Percentiles rank a stretch among this genome's conserved stretches.
Conservation (phyloP, 2,113 vertebrate genomes). For the Pampusana beccarii region DNA sequence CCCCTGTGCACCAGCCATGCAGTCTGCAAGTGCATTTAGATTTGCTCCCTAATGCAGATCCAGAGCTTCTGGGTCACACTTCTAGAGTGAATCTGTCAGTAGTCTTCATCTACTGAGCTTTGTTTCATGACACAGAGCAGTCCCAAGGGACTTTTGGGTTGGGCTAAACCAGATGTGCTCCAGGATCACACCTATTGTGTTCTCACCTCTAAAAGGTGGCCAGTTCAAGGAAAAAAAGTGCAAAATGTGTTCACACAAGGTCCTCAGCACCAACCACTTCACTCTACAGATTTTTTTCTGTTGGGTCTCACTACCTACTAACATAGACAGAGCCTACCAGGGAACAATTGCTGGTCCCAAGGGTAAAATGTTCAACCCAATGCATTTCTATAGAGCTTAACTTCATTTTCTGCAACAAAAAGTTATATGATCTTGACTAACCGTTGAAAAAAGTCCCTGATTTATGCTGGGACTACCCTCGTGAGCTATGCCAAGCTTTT, state of each 20-base stretch:
- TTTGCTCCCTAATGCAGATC: neutral
- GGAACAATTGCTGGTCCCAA: neutral
- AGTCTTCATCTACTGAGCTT: neutral
- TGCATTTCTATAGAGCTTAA: neutral
- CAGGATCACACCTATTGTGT: neutral
- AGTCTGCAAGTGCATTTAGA: neutral
- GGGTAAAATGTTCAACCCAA: neutral
- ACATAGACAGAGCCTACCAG: neutral
- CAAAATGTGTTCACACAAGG: neutral
- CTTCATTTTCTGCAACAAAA: neutral
- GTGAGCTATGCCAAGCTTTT: neutral
- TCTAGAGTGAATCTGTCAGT: neutral
- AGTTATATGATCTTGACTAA: neutral
- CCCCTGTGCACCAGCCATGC: neutral
- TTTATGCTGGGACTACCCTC: neutral
- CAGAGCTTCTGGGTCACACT: neutral
- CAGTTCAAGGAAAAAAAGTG: neutral
- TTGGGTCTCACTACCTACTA: neutral
- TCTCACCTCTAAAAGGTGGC: neutral
- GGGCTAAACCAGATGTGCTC: neutral
- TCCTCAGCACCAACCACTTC: neutral
- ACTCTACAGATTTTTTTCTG: neutral
- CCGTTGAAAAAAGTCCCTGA: neutral
- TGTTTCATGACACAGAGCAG: neutral
- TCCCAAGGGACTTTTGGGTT: neutral